These are phyloP conservation scores for Epizoanthus scotinus DNA, from an alignment of 92 coral and sea anemone genomes.

Conservation along the genomic window DNA sequence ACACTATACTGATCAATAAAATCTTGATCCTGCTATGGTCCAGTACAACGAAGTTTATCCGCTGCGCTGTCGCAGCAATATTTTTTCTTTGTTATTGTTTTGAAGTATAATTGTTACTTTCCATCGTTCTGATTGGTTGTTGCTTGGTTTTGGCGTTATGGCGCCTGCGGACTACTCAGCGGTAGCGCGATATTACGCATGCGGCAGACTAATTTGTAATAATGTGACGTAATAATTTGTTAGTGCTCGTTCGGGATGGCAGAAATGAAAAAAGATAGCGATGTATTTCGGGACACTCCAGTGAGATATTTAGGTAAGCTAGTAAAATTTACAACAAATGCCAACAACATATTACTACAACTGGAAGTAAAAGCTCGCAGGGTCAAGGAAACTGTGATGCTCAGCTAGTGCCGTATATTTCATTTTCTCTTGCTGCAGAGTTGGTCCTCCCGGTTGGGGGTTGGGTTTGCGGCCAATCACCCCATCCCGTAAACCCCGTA, in stretches of 20 bases:
- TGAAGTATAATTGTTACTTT: constrained; percentile 35
- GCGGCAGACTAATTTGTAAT: neutral
- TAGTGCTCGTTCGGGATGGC: too few relatives aligned
- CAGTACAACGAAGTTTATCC: neutral
- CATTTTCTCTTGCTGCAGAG: too few relatives aligned
- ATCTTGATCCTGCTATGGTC: neutral
- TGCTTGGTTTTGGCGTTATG: constrained; percentile 24
- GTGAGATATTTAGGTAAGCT: constrained; percentile 24
- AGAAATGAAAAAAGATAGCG: neutral
- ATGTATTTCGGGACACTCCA: constrained; percentile 32
- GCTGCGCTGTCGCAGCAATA: neutral
- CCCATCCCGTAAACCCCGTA: too few relatives aligned
- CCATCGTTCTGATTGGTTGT: constrained; percentile 21
- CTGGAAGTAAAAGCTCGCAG: neutral
- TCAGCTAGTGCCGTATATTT: too few relatives aligned
- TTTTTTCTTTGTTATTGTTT: constrained; percentile 25
- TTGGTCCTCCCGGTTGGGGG: too few relatives aligned
- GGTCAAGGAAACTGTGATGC: too few relatives aligned
- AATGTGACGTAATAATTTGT: constrained; percentile 3
- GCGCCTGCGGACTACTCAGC: constrained; percentile 30
- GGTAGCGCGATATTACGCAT: neutral
- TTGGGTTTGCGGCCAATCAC: too few relatives aligned
- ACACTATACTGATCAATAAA: neutral
- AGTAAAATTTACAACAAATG: too few relatives aligned
- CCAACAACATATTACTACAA: too few relatives aligned